Percentiles rank a stretch among this genome's conserved stretches.
These are phyloP conservation scores for Scrobipalpa costella DNA, from an alignment of 2,888 invertebrate species.

Conservation along the genomic window DNA sequence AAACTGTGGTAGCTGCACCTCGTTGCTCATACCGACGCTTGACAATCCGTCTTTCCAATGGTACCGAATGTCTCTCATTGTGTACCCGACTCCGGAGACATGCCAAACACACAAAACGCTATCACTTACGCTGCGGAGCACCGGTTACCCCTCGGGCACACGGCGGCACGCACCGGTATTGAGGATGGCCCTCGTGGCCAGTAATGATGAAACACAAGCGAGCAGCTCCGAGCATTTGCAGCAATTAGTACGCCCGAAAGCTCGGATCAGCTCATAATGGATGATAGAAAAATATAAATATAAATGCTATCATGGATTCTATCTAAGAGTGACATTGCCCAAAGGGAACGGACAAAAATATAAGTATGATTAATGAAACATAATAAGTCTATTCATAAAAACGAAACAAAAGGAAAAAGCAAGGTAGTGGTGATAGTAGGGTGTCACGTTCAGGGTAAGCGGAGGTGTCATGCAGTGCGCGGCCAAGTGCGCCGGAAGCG, in stretches of 20 bases:
- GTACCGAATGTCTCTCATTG: slow-evolving; percentile 98
- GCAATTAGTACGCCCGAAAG: slow-evolving; percentile 14
- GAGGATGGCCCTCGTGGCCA: slow-evolving; percentile 50
- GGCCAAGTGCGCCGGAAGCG: slow-evolving; percentile 45
- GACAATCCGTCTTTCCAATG: slow-evolving; percentile 96
- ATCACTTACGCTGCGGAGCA: slow-evolving; percentile 79
- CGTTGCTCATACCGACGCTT: slow-evolving; percentile 97
- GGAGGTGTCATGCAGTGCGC: slow-evolving; percentile 41
- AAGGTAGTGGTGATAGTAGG: slow-evolving; percentile 5
- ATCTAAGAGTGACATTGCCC: slow-evolving; percentile 44
- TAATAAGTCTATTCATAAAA: background rate
- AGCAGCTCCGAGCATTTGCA: slow-evolving; percentile 47
- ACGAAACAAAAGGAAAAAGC: slow-evolving; percentile 8
- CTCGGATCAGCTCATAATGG: slow-evolving; percentile 52
- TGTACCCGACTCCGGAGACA: slow-evolving; percentile 94
- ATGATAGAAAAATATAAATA: slow-evolving; percentile 73
- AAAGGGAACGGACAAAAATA: slow-evolving; percentile 26
- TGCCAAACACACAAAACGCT: slow-evolving; percentile 82
- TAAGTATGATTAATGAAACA: background rate
- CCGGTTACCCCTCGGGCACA: slow-evolving; percentile 57
- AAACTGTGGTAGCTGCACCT: slow-evolving; percentile 98
- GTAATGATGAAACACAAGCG: slow-evolving; percentile 48
- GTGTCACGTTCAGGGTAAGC: slow-evolving; percentile 29
- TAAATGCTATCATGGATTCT: slow-evolving; percentile 49
- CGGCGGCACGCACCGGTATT: slow-evolving; percentile 50